phyloP scores from a whole-genome alignment of 1,140 invertebrate species.

The Cotesia glomerata region DNA sequence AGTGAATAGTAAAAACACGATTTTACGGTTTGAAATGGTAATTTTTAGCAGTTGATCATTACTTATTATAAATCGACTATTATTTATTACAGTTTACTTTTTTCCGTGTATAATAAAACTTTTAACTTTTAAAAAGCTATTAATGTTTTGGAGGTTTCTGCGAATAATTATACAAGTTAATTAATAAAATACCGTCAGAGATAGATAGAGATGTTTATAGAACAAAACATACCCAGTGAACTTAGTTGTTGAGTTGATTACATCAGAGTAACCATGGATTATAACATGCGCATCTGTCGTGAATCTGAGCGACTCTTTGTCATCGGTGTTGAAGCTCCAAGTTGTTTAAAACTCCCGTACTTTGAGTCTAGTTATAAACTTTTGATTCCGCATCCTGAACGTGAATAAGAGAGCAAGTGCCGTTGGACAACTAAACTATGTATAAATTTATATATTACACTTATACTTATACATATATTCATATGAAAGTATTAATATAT shows the following conservation, averaged over 20 bases:
- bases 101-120: no score
- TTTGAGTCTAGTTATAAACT: conserved; percentile 11
- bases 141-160: no score
- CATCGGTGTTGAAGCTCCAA: neutral
- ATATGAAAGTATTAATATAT: conserved; percentile 7
- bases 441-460: no score
- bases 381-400: conserved; percentile 26
- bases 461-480: conserved; percentile 4
- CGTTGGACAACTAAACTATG: no score
- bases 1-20: no score
- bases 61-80: no score
- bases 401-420: conserved; percentile 15
- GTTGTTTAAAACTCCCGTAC: conserved; percentile 8
- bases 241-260: neutral
- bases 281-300: conserved; percentile 5
- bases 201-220: neutral
- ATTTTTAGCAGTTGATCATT: no score
- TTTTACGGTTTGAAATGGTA: no score
- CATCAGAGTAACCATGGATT: conserved; percentile 6
- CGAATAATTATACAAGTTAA: no score
- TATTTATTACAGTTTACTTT: no score
- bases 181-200: no score
- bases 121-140: no score
- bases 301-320: neutral
- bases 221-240: neutral